Evolutionary conservation across 2,888 invertebrate species (phyloP).

Genomic region (Hanleya hanleyi): DNA sequence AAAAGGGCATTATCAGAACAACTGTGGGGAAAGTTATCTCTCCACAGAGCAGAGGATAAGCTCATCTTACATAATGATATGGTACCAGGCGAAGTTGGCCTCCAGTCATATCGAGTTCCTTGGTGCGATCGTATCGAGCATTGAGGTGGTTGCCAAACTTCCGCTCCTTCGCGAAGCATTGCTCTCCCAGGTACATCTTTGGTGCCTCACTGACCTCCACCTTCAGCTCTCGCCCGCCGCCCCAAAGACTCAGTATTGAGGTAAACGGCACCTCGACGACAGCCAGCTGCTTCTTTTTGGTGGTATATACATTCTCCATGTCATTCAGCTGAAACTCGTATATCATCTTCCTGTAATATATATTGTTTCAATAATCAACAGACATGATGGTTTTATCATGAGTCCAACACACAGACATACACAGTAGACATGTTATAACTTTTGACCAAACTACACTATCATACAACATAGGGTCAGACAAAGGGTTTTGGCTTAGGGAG

Average conservation of each 20-base stretch:
- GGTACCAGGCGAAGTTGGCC: conserved; percentile 25
- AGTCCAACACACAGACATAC: too few species aligned
- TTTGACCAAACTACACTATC: too few species aligned
- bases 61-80: conserved; percentile 34
- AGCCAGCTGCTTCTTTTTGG: conserved; percentile 17
- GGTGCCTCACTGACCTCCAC: conserved; percentile 32
- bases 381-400: too few species aligned
- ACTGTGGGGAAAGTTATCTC: too few species aligned
- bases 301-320: background rate
- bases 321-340: conserved; percentile 37
- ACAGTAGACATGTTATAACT: too few species aligned
- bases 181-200: conserved; percentile 28
- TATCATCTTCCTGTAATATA: conserved; percentile 26
- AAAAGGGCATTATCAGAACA: too few species aligned
- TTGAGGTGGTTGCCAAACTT: conserved; percentile 3
- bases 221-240: conserved; percentile 31
- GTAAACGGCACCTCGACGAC: conserved; percentile 30
- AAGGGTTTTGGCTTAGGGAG: too few species aligned
- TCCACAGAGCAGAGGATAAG: background rate
- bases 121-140: conserved; percentile 22
- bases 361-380: too few species aligned
- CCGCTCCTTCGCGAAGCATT: conserved; percentile 1
- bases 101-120: conserved; percentile 28
- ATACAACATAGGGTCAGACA: too few species aligned
- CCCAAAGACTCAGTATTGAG: conserved; percentile 27